These are phyloP conservation scores for Charanyca ferruginea DNA, from an alignment of 2,888 invertebrate species.

Conservation along the genomic window DNA sequence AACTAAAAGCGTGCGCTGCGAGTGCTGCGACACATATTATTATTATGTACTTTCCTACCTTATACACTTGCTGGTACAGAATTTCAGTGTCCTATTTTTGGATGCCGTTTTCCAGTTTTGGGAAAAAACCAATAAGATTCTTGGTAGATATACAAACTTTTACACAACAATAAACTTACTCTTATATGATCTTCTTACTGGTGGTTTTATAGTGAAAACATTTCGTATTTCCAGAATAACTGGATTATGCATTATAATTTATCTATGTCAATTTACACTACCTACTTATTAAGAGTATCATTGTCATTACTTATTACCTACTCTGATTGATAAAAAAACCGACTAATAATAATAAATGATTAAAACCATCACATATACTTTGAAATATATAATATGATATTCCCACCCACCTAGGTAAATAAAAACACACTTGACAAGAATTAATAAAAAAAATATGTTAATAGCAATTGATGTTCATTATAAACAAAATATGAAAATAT, in stretches of 20 bases:
- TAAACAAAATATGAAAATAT: neutral
- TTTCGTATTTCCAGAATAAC: neutral
- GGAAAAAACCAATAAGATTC: conserved; percentile 3
- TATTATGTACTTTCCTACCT: conserved; percentile 56
- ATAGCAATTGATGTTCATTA: neutral
- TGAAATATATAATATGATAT: neutral
- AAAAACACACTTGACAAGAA: too few relatives aligned
- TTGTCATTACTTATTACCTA: neutral
- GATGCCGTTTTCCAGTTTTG: neutral
- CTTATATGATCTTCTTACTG: neutral
- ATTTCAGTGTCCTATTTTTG: conserved; percentile 36
- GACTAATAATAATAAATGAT: neutral
- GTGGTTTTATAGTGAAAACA: neutral
- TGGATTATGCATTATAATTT: neutral
- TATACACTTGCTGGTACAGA: conserved; percentile 40
- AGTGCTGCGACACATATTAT: conserved; percentile 66
- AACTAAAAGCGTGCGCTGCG: conserved; percentile 70
- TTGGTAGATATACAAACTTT: neutral
- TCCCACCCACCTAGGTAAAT: too few relatives aligned
- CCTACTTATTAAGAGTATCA: neutral
- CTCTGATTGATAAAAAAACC: conserved; percentile 7
- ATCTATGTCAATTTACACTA: neutral
- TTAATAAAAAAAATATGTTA: neutral
- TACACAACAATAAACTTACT: neutral
- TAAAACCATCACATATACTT: neutral